phyloP scores from a whole-genome alignment of 2,797 vertebrate genomes.

The Otus scops region DNA sequence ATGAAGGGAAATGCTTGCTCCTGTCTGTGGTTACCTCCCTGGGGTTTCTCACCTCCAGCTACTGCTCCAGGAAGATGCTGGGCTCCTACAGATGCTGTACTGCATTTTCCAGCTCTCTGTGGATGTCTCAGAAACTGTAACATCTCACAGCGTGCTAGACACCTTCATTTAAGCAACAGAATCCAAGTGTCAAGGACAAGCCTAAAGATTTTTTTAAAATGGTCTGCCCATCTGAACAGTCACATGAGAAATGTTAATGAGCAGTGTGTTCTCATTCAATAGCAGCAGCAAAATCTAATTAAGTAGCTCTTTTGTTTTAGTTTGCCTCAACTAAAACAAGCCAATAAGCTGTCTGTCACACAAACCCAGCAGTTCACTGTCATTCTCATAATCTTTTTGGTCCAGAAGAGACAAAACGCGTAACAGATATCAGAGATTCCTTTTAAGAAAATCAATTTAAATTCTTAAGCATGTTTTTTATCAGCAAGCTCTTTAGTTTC shows the following conservation, averaged over 20 bases:
- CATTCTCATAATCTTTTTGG: background rate
- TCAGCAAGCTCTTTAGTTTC: background rate
- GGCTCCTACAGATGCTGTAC: background rate
- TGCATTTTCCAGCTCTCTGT: background rate
- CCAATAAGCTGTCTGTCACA: background rate
- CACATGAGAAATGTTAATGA: background rate
- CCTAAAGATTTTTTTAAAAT: background rate
- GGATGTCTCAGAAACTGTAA: background rate
- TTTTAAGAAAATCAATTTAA: conserved; percentile 4
- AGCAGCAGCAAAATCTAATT: background rate
- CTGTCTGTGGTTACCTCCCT: background rate
- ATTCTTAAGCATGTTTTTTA: background rate
- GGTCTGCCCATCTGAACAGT: background rate
- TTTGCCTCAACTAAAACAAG: background rate
- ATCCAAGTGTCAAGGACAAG: background rate
- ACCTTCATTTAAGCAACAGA: background rate
- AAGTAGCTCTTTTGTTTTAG: background rate
- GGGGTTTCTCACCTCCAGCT: background rate
- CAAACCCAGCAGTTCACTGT: background rate
- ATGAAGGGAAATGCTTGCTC: background rate
- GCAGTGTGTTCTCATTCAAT: background rate
- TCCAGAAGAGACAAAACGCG: background rate
- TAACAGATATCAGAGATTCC: background rate
- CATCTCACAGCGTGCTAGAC: rapidly evolving
- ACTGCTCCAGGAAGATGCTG: background rate